Evolutionary conservation across 1,140 invertebrate species (phyloP), one percentile per base, ranked within the genome.

Genomic region (Panonychus citri): DNA sequence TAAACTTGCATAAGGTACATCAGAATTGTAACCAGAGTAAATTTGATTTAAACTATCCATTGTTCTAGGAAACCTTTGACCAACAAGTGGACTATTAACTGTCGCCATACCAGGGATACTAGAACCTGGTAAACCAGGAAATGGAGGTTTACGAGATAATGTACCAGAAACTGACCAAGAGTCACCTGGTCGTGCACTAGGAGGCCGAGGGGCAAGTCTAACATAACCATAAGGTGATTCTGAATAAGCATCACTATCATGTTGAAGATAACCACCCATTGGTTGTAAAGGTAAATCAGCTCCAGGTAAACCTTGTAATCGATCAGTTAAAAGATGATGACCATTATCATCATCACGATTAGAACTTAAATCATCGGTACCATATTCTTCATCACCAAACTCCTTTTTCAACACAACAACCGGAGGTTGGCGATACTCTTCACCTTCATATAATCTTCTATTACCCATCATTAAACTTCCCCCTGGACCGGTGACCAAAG

Each of bases 81-180:
- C n/a, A 19, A 78, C 61, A 53, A 37, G 37, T 56, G 7, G 85
- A 83, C 65, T 88, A 85, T 66, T 89, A 83, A 1, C 84, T 88
- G 55, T 89, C 85, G 4, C 88, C 83, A 2, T 80, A 81, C 2
- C 78, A 77, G 1, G 30, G 5, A 34, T 34, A 34, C 30, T 34
- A 12, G 5, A 7, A 1, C 30, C 30, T 12, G 30, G 0, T 34
- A 34, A 5, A 34, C 30, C 30, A 46, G 21, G 42, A 19, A 80
- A 79, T 1, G 83, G 83, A 13, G 81, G 81, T 56, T 80, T 78
- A 63, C 76, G 76, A 21, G 73, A 55, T 24, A 30, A 28, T 68
- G 68, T 10, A 65, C 68, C 57, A 69, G 69, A 8, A 15, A 75
- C 78, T 73, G 39, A 13, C 48, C 34, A 25, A 25, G 55, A 30